phyloP scores from a whole-genome alignment of 2,113 vertebrate species.

The Labeo catla region DNA sequence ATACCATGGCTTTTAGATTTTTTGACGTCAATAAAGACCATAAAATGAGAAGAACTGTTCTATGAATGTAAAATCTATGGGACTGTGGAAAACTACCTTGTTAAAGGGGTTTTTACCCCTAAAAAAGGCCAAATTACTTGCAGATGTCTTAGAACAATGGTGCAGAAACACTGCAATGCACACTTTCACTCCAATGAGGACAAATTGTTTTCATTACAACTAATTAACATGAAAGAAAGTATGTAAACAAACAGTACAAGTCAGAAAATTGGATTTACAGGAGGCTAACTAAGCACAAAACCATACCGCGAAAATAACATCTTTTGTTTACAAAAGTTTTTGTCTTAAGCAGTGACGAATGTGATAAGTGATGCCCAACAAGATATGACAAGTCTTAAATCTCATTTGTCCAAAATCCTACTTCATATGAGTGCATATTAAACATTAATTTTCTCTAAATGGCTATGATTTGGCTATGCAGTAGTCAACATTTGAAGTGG shows the following conservation, averaged over 20 bases:
- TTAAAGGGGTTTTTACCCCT: conserved; percentile 47
- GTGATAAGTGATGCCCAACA: not conserved
- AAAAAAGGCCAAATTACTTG: conserved; percentile 62
- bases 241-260: not conserved
- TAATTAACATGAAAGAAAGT: not conserved
- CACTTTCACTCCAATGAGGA: not conserved
- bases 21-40: not conserved
- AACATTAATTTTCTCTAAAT: not conserved
- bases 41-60: conserved; percentile 16
- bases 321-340: not conserved
- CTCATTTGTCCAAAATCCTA: not conserved
- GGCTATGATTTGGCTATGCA: too few relatives aligned
- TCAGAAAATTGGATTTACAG: not conserved
- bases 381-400: not conserved
- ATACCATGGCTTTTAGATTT: not conserved
- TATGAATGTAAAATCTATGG: conserved; percentile 46
- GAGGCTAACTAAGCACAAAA: not conserved
- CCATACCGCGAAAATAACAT: not conserved
- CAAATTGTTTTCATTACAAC: not conserved
- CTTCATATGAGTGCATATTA: not conserved
- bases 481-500: too few relatives aligned
- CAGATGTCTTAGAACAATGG: conserved; percentile 64
- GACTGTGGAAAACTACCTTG: conserved; percentile 61
- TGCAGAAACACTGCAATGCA: conserved; percentile 10
- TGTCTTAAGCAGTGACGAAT: not conserved